A percentile compares a stretch with the other conserved stretches of the same genome.
Evolutionary conservation across 2,113 vertebrate species (phyloP).

Genomic region (Ploceus nigricollis): DNA sequence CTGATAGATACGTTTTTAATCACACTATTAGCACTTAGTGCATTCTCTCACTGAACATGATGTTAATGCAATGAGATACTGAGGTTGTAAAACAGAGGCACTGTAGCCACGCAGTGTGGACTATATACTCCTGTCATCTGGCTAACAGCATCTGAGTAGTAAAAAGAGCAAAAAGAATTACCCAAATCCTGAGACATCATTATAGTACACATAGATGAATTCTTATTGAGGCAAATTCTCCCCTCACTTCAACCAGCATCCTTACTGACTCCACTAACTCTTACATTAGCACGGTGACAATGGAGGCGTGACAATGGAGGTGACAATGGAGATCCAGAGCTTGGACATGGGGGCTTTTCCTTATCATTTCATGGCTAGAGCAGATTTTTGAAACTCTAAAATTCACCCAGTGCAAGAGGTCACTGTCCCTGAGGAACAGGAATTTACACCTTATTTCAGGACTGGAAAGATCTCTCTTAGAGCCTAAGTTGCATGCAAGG

Average conservation of each 20-base stretch:
- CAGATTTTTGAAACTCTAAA: not conserved
- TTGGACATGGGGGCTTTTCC: not conserved
- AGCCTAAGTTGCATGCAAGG: not conserved
- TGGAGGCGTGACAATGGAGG: no score
- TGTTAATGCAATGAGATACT: not conserved
- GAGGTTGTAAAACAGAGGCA: not conserved
- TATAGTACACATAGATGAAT: not conserved
- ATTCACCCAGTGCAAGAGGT: not conserved
- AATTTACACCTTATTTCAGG: not conserved
- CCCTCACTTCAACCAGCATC: not conserved
- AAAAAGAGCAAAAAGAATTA: not conserved
- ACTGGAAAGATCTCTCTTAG: not conserved
- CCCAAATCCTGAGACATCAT: not conserved
- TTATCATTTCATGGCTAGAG: not conserved
- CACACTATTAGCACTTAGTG: not conserved
- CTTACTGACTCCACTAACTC: not conserved
- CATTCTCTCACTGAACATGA: not conserved
- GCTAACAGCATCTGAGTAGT: not conserved
- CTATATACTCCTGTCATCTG: not conserved
- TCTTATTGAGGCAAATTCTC: not conserved
- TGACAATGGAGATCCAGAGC: not conserved
- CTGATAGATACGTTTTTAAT: conserved; percentile 20
- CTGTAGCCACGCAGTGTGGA: not conserved
- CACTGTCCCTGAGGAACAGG: not conserved
- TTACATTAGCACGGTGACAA: not conserved